A percentile compares a stretch with the other conserved stretches of the same genome.
These are phyloP conservation scores for Simalia tracyae DNA, from an alignment of 2,797 vertebrate genomes.

Conservation along the genomic window DNA sequence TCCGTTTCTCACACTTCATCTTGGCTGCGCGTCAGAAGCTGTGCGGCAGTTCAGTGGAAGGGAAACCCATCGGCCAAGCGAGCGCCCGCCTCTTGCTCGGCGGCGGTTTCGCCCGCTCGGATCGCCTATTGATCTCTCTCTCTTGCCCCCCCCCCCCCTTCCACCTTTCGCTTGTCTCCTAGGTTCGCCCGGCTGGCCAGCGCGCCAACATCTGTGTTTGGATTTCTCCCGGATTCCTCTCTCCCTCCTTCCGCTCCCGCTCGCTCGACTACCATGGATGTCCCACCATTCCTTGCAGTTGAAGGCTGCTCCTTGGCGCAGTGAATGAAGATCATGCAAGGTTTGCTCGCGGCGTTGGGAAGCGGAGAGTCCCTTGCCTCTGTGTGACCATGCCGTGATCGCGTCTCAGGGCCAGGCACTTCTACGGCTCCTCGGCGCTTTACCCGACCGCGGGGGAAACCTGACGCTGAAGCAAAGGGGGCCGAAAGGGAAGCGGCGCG, in stretches of 20 bases:
- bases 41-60: conserved; percentile 91
- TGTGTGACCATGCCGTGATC: conserved; percentile 94
- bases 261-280: conserved; percentile 84
- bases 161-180: conserved; percentile 69
- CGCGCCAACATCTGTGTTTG: conserved; percentile 67
- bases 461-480: conserved; percentile 76
- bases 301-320: conserved; percentile 91
- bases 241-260: conserved; percentile 69
- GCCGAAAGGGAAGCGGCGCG: conserved; percentile 59
- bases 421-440: conserved; percentile 76
- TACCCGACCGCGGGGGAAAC: conserved; percentile 73
- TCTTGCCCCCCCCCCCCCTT: not conserved
- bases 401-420: conserved; percentile 77
- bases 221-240: conserved; percentile 83
- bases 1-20: conserved; percentile 82
- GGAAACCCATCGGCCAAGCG: conserved; percentile 75
- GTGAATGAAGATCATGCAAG: conserved; percentile 90
- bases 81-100: conserved; percentile 69
- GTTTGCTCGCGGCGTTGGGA: conserved; percentile 88
- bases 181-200: conserved; percentile 77
- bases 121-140: conserved; percentile 76
- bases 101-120: conserved; percentile 67
- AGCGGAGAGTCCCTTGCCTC: conserved; percentile 76
- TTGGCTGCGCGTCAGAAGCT: conserved; percentile 91
- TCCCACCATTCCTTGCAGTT: conserved; percentile 87